These are phyloP conservation scores for Pomacea maculata DNA, from an alignment of 1,140 invertebrate species.

Conservation along the genomic window DNA sequence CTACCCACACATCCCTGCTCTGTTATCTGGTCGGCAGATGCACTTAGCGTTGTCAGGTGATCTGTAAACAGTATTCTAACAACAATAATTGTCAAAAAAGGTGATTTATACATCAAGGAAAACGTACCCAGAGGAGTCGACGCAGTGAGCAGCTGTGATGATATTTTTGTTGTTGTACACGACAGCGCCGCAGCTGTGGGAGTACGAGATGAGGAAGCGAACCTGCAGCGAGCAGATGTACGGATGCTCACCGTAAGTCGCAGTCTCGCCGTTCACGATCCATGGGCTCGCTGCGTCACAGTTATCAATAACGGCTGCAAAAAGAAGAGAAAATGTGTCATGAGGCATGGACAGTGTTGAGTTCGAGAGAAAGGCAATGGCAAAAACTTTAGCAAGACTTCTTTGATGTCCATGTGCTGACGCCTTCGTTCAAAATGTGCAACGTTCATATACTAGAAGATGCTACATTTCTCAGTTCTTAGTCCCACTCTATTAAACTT, in stretches of 20 bases:
- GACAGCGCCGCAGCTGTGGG: slow-evolving; percentile 22
- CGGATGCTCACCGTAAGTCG: slow-evolving; percentile 15
- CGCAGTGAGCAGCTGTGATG: slow-evolving; percentile 24
- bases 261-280: slow-evolving; percentile 13
- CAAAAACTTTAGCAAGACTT: neutral
- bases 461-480: too few relatives aligned
- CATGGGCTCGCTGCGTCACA: neutral
- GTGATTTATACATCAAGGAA: neutral
- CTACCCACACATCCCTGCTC: too few relatives aligned
- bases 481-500: too few relatives aligned
- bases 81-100: too few relatives aligned
- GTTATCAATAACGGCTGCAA: neutral
- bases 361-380: neutral
- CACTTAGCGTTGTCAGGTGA: too few relatives aligned
- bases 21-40: too few relatives aligned
- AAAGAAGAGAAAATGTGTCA: neutral
- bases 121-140: slow-evolving; percentile 6
- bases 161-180: slow-evolving; percentile 1
- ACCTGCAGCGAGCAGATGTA: slow-evolving; percentile 25
- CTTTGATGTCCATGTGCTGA: too few relatives aligned
- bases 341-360: neutral
- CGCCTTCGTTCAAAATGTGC: too few relatives aligned
- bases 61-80: too few relatives aligned
- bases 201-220: slow-evolving; percentile 1
- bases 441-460: too few relatives aligned